Base-by-base conservation (phyloP, 2,113 vertebrate species). In the Scomber colias region DNA sequence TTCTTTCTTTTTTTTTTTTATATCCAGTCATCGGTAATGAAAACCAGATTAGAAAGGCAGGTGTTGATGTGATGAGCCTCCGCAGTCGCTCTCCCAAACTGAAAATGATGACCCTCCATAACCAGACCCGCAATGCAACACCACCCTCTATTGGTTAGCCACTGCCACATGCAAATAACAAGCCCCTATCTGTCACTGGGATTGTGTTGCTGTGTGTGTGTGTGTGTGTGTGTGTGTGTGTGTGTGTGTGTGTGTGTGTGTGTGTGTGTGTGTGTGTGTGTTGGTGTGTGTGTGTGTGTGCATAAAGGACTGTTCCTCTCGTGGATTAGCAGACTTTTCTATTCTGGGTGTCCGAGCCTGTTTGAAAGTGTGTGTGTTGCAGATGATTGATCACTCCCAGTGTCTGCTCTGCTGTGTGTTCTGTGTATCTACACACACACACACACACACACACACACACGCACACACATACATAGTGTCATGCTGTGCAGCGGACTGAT, bases 101-200 rank as follows among this genome's bases (percentile, higher is more conserved):
- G 10, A 54, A 35, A 31, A 17, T 13, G 56, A 56, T 68, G 79
- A 63, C 59, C 54, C 68, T 80, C 66, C n/a, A 44, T 19, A 12
- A 72, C 73, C 66, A 45, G 79, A 93, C 89, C 89, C 77, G 87
- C 90, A 82, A 90, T 91, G 88, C 95, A 95, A 94, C 92, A 95
- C 88, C 92, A 81, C 93, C 95, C 95, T 94, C 95, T 95, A 72
- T 91, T 93, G 95, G 95, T 73, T 50, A 65, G 63, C 77, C 75
- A 48, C 24, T 78, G 82, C 85, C 69, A 93, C 82, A 82, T 81
- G 82, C 86, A 86, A 88, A 86, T 21, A 53, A 65, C 35, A 16
- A 56, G 48, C 49, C 49, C 70, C 62, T 59, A 17, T 8, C 61
- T 71, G 49, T 27, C 59, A 51, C 4, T 40, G 35, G 16, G 16